phyloP scores from a whole-genome alignment of 2,113 vertebrate genomes.

The Phalacrocorax brasilianus region DNA sequence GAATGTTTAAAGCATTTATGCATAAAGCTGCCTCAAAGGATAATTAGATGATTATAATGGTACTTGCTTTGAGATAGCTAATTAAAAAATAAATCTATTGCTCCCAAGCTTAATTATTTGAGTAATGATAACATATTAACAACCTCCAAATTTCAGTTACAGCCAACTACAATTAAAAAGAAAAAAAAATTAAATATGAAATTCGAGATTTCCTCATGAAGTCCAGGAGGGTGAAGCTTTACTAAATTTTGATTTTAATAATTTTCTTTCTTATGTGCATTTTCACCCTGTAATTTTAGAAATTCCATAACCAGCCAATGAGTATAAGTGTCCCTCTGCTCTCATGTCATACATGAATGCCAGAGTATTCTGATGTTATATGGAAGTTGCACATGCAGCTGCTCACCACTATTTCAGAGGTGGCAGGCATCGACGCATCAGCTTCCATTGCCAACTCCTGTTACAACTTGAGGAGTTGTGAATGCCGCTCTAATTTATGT shows the following conservation, averaged over 20 bases:
- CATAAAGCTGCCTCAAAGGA: conserved; percentile 40
- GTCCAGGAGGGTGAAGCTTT: background rate
- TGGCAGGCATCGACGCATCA: background rate
- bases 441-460: background rate
- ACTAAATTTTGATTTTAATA: background rate
- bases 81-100: conserved; percentile 52
- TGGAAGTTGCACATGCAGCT: background rate
- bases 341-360: background rate
- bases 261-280: background rate
- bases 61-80: conserved; percentile 60
- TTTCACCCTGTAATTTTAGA: background rate
- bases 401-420: background rate
- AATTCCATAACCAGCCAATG: background rate
- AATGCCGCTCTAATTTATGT: background rate
- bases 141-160: conserved; percentile 19
- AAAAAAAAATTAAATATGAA: background rate
- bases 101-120: conserved; percentile 66
- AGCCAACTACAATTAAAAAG: background rate
- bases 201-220: background rate
- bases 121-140: conserved; percentile 63
- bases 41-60: conserved; percentile 68
- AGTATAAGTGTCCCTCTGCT: background rate
- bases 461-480: background rate
- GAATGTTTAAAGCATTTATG: conserved; percentile 45
- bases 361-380: background rate